Percentiles rank a stretch among this genome's conserved stretches.
Evolutionary conservation across 1,140 invertebrate species (phyloP).

Genomic region (Meloidogyne exigua): DNA sequence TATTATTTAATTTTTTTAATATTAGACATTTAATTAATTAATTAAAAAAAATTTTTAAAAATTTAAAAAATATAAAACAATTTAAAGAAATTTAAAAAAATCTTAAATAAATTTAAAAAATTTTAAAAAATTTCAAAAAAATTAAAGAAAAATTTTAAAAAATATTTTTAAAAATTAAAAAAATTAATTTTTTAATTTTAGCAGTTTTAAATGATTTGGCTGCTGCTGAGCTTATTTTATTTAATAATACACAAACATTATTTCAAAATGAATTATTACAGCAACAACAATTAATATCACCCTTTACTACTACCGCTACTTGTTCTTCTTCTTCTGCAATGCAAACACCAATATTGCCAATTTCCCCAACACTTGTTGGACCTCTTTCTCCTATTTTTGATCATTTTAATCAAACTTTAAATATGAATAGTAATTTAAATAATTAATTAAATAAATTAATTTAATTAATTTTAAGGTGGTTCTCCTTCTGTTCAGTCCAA

Average conservation of each 20-base stretch:
- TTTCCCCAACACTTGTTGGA: no score
- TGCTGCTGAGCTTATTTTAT: background rate
- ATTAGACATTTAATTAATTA: no score
- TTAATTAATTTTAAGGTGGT: background rate
- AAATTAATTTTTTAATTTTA: background rate
- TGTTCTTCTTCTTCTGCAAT: no score
- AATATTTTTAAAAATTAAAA: background rate
- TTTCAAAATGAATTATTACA: background rate
- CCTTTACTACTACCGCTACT: background rate
- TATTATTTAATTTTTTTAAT: no score
- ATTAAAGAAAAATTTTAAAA: no score
- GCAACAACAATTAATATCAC: background rate
- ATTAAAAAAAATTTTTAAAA: no score
- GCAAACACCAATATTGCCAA: no score
- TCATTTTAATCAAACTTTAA: constrained; percentile 1
- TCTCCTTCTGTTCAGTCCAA: background rate
- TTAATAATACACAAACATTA: background rate
- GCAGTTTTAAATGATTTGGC: constrained; percentile 13
- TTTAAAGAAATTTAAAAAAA: no score
- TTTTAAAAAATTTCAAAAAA: no score
- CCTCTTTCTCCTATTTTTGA: background rate
- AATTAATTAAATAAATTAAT: background rate
- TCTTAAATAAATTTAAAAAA: no score
- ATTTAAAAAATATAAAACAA: no score
- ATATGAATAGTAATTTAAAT: background rate